Evolutionary conservation across 2,797 vertebrate species (phyloP).

Genomic region (Phoxinus dragarum): DNA sequence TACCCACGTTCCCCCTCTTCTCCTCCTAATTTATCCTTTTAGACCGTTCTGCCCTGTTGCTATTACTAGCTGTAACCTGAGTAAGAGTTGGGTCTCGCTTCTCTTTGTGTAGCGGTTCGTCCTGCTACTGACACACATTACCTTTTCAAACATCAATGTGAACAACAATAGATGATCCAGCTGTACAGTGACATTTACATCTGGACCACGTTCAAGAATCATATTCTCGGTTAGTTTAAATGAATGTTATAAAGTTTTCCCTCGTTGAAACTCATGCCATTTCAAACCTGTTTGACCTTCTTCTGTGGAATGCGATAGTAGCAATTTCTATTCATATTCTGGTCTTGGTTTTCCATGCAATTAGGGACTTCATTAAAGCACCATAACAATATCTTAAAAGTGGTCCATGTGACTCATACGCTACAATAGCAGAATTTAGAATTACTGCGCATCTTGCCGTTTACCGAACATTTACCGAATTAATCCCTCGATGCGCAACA

Average conservation of each 20-base stretch:
- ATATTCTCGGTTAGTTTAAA: not conserved
- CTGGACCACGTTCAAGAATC: not conserved
- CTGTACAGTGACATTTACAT: not conserved
- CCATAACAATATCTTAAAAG: not conserved
- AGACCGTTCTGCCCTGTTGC: slow-evolving; percentile 45
- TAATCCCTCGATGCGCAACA: not conserved
- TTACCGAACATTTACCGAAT: not conserved
- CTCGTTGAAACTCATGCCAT: not conserved
- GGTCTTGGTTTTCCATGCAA: not conserved
- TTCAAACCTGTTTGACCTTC: not conserved
- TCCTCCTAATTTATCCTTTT: slow-evolving; percentile 46
- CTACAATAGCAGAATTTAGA: not conserved
- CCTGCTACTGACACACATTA: slow-evolving; percentile 17
- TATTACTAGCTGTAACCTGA: slow-evolving; percentile 60
- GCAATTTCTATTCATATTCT: not conserved
- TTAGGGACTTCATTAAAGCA: not conserved
- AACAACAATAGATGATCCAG: not conserved
- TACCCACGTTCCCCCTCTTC: slow-evolving; percentile 22
- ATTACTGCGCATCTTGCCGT: too few species aligned
- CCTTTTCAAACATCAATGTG: not conserved
- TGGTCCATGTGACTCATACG: not conserved
- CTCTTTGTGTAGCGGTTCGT: slow-evolving; percentile 37
- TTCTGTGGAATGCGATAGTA: not conserved
- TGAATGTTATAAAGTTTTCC: not conserved
- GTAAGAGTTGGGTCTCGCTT: slow-evolving; percentile 27